Base-by-base conservation (phyloP, 2,113 vertebrate genomes). In the Phyllostomus hastatus region DNA sequence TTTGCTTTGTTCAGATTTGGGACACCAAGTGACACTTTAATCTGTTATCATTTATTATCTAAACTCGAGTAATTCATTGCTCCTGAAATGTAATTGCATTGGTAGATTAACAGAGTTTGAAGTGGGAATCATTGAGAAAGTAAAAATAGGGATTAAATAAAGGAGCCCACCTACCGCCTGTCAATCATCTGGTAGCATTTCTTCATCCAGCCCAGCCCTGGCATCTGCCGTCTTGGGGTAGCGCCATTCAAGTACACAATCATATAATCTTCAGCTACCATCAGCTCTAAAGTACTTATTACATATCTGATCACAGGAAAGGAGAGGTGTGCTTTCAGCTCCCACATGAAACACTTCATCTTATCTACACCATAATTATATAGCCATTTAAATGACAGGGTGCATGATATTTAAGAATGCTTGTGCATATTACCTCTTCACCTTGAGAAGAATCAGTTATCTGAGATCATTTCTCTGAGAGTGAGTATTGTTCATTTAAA, bases 161-260 rank as follows among this genome's bases (percentile, higher is more conserved):
- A 35, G n/a, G 54, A 9, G 28, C 12, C 7, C 64, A 50, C 96
- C 59, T 97, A 99, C 99, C 99, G 98, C 91, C 99, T 98, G 95
- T 99, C 99, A 97, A 99, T 99, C 99, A 99, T 99, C 96, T 99
- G 99, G 86, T 99, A 99, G 98, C 99, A 99, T 91, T 98, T 99
- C 97, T 99, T 99, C 99, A 99, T 99, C 99, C 99, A 99, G 43
- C 99, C 99, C 43, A 99, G 98, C 12, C 99, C 99, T 1, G 99
- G 99, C 99, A 99, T 99, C 75, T 98, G 99, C 95, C 99, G 99
- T 88, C 99, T 99, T 76, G 99, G 99, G 16, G 99, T 99, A 80
- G 99, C 99, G 26, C 99, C 99, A 87, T 99, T 99, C 98, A 99
- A 98, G 96, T 99, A 99, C 78, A 99, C 99, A 89, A 99, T 99